A percentile compares a stretch with the other conserved stretches of the same genome.
Conservation (phyloP, 2,113 vertebrate species). For the Nansenia antarctica region DNA sequence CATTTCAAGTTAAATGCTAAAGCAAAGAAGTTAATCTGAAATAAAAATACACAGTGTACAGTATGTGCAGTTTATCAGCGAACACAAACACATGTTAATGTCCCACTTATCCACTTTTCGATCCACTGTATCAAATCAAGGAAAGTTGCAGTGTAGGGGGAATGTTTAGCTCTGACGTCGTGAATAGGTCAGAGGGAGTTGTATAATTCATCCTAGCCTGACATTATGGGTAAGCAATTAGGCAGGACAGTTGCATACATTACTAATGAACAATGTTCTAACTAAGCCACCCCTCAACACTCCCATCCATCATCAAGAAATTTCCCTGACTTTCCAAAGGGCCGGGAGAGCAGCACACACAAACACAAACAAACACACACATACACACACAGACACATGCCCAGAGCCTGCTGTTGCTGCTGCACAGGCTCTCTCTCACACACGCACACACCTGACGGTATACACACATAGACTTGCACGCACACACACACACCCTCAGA, state of each 20-base stretch:
- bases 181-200: constrained; percentile 38
- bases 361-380: constrained; percentile 8
- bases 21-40: no score
- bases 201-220: constrained; percentile 50
- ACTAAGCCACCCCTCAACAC: constrained; percentile 48
- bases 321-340: constrained; percentile 40
- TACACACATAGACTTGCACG: background rate
- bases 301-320: constrained; percentile 61
- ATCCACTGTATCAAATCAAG: background rate
- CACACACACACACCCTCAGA: constrained; percentile 10
- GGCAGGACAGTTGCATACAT: constrained; percentile 57
- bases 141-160: background rate
- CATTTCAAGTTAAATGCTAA: no score
- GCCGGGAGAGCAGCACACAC: constrained; percentile 18
- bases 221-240: constrained; percentile 64
- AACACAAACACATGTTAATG: constrained; percentile 3
- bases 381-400: constrained; percentile 23
- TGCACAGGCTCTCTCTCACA: constrained; percentile 32
- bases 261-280: constrained; percentile 64
- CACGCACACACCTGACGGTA: background rate
- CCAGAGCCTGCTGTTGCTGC: constrained; percentile 54
- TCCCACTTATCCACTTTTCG: background rate
- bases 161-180: constrained; percentile 27
- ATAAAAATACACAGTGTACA: no score
- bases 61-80: no score